These are phyloP conservation scores for Crotalus helleri DNA, from an alignment of 2,113 vertebrate genomes.

Conservation along the genomic window DNA sequence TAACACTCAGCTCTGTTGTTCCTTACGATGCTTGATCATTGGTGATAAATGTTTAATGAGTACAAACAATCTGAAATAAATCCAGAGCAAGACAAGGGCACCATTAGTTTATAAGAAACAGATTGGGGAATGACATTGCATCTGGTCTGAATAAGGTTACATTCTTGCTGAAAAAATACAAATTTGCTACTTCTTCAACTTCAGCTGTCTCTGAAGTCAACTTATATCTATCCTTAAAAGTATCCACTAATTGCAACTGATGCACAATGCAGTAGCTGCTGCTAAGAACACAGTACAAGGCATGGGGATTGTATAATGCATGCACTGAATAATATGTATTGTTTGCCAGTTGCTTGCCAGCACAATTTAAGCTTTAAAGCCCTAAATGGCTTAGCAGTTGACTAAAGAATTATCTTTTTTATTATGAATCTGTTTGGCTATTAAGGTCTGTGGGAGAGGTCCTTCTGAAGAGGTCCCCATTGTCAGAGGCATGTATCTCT, in stretches of 20 bases:
- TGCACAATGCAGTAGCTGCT: background rate
- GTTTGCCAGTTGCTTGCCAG: background rate
- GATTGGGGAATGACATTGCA: background rate
- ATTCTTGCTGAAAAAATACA: background rate
- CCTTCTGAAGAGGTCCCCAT: background rate
- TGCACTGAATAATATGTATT: background rate
- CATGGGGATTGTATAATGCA: background rate
- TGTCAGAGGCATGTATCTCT: background rate
- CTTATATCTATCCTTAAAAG: background rate
- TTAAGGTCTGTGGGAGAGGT: background rate
- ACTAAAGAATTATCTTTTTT: background rate
- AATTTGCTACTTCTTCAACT: background rate
- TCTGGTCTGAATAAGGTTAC: background rate
- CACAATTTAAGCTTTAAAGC: background rate
- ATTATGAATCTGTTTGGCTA: background rate
- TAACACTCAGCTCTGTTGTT: background rate
- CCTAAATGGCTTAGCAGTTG: background rate
- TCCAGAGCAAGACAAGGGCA: background rate
- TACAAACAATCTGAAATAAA: background rate
- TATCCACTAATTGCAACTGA: background rate
- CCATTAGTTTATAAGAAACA: background rate
- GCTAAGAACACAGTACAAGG: background rate
- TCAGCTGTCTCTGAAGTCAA: background rate
- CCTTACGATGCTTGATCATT: background rate
- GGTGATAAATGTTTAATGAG: background rate